Percentiles rank a stretch among this genome's conserved stretches.
These are phyloP conservation scores for Blera fallax DNA, from an alignment of 2,888 invertebrate genomes.

Conservation along the genomic window DNA sequence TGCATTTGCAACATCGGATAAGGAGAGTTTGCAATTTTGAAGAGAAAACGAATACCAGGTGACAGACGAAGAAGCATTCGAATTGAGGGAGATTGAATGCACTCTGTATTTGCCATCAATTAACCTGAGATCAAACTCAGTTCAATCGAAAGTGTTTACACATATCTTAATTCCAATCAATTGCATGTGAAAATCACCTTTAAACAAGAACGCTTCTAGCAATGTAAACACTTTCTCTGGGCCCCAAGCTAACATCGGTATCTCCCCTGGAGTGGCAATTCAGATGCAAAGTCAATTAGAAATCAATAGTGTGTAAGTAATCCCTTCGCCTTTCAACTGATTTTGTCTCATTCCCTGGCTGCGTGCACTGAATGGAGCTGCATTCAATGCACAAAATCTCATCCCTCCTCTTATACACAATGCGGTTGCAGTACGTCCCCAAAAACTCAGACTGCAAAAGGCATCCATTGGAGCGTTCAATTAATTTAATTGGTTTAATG, in stretches of 20 bases:
- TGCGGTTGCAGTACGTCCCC: conserved; percentile 30
- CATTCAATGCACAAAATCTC: conserved; percentile 37
- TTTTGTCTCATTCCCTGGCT: conserved; percentile 7
- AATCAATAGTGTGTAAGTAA: conserved; percentile 82
- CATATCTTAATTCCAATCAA: conserved; percentile 55
- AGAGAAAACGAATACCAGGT: conserved; percentile 32
- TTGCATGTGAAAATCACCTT: conserved; percentile 20
- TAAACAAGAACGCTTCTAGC: conserved; percentile 2
- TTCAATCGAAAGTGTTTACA: conserved; percentile 50
- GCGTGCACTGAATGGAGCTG: conserved; percentile 17
- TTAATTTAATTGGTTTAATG: conserved; percentile 73
- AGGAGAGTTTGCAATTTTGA: conserved; percentile 8
- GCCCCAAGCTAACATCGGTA: not conserved
- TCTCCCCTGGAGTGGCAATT: conserved; percentile 67
- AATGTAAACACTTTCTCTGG: conserved; percentile 16
- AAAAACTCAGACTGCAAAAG: conserved; percentile 43
- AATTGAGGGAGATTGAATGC: not conserved
- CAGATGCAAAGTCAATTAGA: conserved; percentile 82
- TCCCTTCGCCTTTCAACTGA: conserved; percentile 75
- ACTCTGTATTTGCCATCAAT: conserved; percentile 52
- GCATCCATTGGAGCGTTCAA: conserved; percentile 63
- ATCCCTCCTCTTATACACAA: not conserved
- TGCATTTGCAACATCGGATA: not conserved
- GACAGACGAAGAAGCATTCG: conserved; percentile 29
- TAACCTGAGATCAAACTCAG: conserved; percentile 45